Evolutionary conservation across 2,113 vertebrate genomes (phyloP).

Genomic region (Cnemophilus loriae): DNA sequence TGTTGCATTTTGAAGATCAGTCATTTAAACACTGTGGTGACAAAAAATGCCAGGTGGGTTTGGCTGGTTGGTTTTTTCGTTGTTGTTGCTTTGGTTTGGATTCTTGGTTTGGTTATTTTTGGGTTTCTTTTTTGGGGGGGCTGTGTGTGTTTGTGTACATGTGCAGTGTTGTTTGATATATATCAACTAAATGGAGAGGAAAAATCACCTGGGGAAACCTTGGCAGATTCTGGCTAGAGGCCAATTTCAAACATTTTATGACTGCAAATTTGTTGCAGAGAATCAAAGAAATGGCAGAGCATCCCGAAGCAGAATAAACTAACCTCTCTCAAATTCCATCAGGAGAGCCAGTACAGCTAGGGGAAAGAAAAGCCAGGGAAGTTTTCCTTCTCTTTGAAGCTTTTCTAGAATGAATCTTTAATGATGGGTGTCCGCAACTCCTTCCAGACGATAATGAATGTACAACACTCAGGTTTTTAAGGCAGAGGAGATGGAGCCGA

Average conservation of each 20-base stretch:
- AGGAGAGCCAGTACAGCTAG: background rate
- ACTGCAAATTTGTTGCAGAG: background rate
- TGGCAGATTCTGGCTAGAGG: background rate
- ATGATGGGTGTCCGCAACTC: background rate
- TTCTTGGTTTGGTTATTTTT: background rate
- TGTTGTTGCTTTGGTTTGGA: background rate
- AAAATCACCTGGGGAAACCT: background rate
- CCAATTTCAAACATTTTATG: background rate
- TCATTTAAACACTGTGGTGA: background rate
- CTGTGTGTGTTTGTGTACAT: background rate
- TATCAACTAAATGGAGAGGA: background rate
- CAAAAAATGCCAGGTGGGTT: background rate
- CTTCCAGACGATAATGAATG: background rate
- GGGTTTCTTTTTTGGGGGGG: background rate
- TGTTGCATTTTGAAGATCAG: background rate
- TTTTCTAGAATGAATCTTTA: background rate
- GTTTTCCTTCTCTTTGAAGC: background rate
- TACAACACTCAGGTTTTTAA: background rate
- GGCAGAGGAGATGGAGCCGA: background rate
- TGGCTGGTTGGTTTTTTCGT: background rate
- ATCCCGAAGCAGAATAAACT: slow-evolving; percentile 6
- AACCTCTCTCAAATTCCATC: background rate
- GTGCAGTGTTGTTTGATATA: background rate
- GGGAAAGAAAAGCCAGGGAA: background rate
- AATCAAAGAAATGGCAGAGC: background rate